Percentiles rank a stretch among this genome's conserved stretches.
Conservation (phyloP, 2,797 vertebrate genomes). For the Sarcophilus harrisii region DNA sequence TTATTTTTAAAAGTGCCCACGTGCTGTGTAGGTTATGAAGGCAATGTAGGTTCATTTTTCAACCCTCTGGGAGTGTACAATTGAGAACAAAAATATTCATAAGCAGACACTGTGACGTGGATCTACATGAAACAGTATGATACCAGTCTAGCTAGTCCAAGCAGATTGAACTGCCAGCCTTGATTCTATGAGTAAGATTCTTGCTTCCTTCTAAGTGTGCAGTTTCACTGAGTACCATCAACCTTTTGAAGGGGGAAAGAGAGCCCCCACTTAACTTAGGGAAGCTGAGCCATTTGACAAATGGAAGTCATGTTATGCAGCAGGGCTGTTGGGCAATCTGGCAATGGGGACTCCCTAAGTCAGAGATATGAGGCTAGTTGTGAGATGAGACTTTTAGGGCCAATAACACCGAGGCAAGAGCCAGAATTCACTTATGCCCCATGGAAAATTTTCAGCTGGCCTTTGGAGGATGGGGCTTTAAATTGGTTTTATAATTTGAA, state of each 20-base stretch:
- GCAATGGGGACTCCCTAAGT: background rate
- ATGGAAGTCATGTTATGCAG: background rate
- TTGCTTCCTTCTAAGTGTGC: background rate
- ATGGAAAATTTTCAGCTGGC: constrained; percentile 59
- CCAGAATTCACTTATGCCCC: background rate
- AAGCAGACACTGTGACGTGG: background rate
- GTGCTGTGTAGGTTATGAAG: background rate
- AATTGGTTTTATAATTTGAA: constrained; percentile 75
- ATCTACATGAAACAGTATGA: background rate
- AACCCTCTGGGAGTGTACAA: background rate
- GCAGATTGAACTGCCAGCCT: background rate
- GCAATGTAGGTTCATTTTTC: background rate
- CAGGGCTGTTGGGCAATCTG: background rate
- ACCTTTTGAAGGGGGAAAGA: background rate
- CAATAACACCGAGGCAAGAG: background rate
- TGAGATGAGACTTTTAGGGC: background rate
- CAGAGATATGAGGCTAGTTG: background rate
- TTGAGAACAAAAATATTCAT: background rate
- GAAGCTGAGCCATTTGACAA: constrained; percentile 4
- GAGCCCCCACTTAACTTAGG: background rate
- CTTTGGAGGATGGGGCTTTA: constrained; percentile 60
- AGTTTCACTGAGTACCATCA: background rate
- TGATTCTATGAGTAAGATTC: background rate
- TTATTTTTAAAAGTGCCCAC: background rate
- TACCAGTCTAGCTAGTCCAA: background rate